phyloP scores from a whole-genome alignment of 2,113 vertebrate genomes.

The Monarcha castaneiventris region DNA sequence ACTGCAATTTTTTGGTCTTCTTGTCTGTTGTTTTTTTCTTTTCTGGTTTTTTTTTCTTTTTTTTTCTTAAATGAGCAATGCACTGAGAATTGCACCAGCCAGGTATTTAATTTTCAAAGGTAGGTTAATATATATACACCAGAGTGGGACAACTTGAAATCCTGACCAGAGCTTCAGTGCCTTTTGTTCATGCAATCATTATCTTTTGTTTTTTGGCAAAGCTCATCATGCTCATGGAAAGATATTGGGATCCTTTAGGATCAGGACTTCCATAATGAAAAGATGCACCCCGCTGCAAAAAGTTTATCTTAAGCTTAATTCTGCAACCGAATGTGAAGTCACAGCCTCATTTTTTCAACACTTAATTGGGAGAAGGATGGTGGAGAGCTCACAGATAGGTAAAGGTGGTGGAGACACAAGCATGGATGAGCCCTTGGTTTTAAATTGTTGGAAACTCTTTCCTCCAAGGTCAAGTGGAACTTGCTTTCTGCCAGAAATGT shows the following conservation, averaged over 20 bases:
- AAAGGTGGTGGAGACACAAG: not conserved
- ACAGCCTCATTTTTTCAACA: not conserved
- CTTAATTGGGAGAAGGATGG: not conserved
- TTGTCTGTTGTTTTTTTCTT: not conserved
- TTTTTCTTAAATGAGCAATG: not conserved
- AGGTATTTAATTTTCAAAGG: not conserved
- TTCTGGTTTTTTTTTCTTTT: not conserved
- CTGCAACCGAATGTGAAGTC: not conserved
- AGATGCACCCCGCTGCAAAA: not conserved
- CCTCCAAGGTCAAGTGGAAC: constrained; percentile 3
- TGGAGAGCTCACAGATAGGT: not conserved
- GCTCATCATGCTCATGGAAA: rapidly evolving
- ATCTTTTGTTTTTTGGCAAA: not conserved
- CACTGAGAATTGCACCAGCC: not conserved
- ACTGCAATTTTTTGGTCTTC: not conserved
- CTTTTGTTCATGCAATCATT: not conserved
- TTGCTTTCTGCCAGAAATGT: not conserved
- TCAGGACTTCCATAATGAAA: not conserved
- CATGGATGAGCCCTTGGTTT: not conserved
- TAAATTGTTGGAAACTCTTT: not conserved
- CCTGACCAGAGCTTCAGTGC: not conserved
- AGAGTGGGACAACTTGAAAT: not conserved
- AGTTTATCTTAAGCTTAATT: not conserved
- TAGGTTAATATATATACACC: not conserved
- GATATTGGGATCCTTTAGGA: not conserved